These are phyloP conservation scores for Arbacia lixula DNA, from an alignment of 53 echinoderm and acorn worm genomes.

Conservation along the genomic window DNA sequence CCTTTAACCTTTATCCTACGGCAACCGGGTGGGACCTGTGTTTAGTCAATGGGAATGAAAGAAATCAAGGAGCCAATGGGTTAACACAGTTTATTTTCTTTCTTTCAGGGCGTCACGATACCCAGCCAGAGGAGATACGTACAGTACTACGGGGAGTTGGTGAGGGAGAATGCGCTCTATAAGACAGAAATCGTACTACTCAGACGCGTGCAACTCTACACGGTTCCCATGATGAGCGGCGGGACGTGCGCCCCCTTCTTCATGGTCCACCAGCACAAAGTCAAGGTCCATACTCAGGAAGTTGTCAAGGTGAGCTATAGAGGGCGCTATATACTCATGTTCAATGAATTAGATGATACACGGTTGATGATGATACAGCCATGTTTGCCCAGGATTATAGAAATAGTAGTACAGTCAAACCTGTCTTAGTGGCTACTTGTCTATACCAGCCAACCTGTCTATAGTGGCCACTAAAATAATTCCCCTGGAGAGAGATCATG, in stretches of 20 bases:
- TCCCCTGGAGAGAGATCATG: too few species aligned
- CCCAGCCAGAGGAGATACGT: slow-evolving; percentile 98
- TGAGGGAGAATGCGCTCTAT: slow-evolving; percentile 66
- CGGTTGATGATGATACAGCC: too few species aligned
- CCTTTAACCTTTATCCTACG: too few species aligned
- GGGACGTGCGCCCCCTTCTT: slow-evolving; percentile 96
- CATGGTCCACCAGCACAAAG: slow-evolving; percentile 91
- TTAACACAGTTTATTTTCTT: background rate
- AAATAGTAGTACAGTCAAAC: too few species aligned
- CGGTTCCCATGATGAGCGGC: slow-evolving; percentile 93
- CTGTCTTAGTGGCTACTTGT: too few species aligned
- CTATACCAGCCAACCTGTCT: too few species aligned
- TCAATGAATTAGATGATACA: too few species aligned
- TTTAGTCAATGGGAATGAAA: background rate
- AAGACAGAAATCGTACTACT: slow-evolving; percentile 81
- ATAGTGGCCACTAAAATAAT: too few species aligned
- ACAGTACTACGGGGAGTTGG: slow-evolving; percentile 93
- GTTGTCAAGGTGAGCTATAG: slow-evolving; percentile 73
- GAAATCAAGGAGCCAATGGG: background rate
- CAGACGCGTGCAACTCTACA: slow-evolving; percentile 85
- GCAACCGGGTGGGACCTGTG: too few species aligned
- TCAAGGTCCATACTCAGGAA: slow-evolving; percentile 89
- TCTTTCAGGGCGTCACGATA: slow-evolving; percentile 90
- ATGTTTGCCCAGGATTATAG: too few species aligned
- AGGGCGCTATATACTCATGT: too few species aligned